Conservation (phyloP, 1,140 invertebrate species). For the Ceratoteleas bidentatus region DNA sequence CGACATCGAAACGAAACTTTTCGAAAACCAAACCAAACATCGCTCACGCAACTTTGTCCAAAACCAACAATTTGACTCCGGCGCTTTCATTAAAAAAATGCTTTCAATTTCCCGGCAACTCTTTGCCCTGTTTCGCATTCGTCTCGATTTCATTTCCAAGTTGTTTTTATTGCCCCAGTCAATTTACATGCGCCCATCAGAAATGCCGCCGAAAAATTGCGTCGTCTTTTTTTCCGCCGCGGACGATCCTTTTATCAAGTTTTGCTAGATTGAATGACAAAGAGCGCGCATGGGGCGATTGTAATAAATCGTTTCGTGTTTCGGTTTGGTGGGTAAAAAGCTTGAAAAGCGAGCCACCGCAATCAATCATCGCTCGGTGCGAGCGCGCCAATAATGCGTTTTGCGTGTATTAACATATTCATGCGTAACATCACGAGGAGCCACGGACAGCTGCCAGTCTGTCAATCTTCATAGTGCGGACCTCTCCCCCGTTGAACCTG, state of each 20-base stretch:
- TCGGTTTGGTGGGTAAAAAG: slow-evolving; percentile 24
- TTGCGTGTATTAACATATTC: slow-evolving; percentile 66
- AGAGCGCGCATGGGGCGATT: not conserved
- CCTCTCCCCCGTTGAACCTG: slow-evolving; percentile 29
- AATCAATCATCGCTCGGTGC: slow-evolving; percentile 50
- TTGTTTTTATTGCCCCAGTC: too few relatives aligned
- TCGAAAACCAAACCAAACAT: too few relatives aligned
- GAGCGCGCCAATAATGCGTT: slow-evolving; percentile 45
- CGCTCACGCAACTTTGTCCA: too few relatives aligned
- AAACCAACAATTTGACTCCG: too few relatives aligned
- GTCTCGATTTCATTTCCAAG: too few relatives aligned
- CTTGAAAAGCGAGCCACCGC: slow-evolving; percentile 38
- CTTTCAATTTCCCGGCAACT: too few relatives aligned
- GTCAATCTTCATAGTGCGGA: slow-evolving; percentile 51
- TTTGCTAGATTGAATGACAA: not conserved
- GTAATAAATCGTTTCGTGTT: slow-evolving; percentile 32
- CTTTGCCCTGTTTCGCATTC: too few relatives aligned
- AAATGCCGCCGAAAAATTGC: not conserved
- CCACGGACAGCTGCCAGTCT: slow-evolving; percentile 57
- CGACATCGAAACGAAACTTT: too few relatives aligned
- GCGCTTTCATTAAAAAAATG: too few relatives aligned
- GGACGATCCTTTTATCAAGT: not conserved
- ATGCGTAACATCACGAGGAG: slow-evolving; percentile 62
- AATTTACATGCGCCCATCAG: too few relatives aligned
- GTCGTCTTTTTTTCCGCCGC: not conserved